Evolutionary conservation across 2,888 invertebrate species (phyloP).

Genomic region (Cheilosia soror): DNA sequence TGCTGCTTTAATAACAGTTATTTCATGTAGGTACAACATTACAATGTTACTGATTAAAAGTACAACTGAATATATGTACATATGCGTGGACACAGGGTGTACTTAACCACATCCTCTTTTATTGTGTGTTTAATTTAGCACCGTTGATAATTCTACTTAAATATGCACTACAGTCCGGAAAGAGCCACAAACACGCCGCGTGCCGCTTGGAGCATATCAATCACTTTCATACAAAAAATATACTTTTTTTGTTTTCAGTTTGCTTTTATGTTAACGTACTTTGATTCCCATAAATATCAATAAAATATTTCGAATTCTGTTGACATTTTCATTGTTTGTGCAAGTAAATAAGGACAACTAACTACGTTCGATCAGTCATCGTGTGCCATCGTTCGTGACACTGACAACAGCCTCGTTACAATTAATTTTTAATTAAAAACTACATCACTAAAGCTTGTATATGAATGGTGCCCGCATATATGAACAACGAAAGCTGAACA

Average conservation of each 20-base stretch:
- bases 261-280: constrained; percentile 21
- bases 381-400: constrained; percentile 27
- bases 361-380: constrained; percentile 5
- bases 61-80: not conserved
- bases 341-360: constrained; percentile 51
- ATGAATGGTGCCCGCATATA: constrained; percentile 20
- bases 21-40: not conserved
- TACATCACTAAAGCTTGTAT: constrained; percentile 19
- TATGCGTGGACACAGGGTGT: not conserved
- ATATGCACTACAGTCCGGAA: constrained; percentile 4
- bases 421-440: constrained; percentile 71
- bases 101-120: constrained; percentile 40
- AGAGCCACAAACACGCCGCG: constrained; percentile 29
- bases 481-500: constrained; percentile 23
- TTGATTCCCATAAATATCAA: constrained; percentile 47
- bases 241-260: not conserved
- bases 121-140: constrained; percentile 10
- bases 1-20: too few relatives aligned
- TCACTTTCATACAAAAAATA: constrained; percentile 32
- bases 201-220: constrained; percentile 30
- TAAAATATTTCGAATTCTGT: constrained; percentile 40
- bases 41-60: constrained; percentile 17
- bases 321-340: constrained; percentile 48
- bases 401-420: constrained; percentile 40
- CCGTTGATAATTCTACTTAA: constrained; percentile 26